Conservation (phyloP, 1,140 invertebrate species). For the Microplitis mediator region DNA sequence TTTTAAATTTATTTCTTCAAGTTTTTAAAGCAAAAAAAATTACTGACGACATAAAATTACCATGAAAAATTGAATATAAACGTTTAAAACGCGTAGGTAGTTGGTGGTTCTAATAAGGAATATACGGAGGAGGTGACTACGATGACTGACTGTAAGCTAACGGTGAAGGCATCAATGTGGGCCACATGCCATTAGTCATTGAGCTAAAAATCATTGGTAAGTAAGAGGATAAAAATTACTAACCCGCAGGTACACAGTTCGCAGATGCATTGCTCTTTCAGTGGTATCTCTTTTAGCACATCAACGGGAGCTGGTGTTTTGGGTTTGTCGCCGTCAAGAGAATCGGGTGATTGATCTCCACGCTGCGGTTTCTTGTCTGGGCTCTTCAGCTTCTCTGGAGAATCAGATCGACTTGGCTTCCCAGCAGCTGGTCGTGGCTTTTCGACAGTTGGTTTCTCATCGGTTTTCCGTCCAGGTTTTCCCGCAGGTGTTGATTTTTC, state of each 20-base stretch:
- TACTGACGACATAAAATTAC: neutral
- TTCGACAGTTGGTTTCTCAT: slow-evolving; percentile 23
- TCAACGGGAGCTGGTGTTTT: slow-evolving; percentile 35
- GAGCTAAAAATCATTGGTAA: slow-evolving; percentile 8
- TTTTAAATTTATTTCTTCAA: neutral
- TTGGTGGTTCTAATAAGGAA: slow-evolving; percentile 20
- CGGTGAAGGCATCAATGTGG: slow-evolving; percentile 28
- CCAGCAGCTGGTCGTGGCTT: slow-evolving; percentile 8
- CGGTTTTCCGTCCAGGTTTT: slow-evolving; percentile 26
- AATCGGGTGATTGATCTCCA: slow-evolving; percentile 49
- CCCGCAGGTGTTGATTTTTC: slow-evolving; percentile 7
- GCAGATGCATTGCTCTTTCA: slow-evolving; percentile 85
- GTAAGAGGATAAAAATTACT: slow-evolving; percentile 59
- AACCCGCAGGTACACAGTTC: slow-evolving; percentile 90
- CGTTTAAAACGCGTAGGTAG: slow-evolving; percentile 9
- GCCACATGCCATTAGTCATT: slow-evolving; percentile 34
- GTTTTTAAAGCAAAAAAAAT: too few relatives aligned
- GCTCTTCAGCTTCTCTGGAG: slow-evolving; percentile 17
- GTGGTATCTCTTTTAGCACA: slow-evolving; percentile 51
- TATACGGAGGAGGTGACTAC: neutral
- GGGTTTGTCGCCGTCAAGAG: slow-evolving; percentile 39
- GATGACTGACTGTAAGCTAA: slow-evolving; percentile 36
- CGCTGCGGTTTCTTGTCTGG: slow-evolving; percentile 39
- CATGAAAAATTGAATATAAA: neutral
- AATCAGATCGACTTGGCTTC: slow-evolving; percentile 31